These are phyloP conservation scores for Tethea ocularis DNA, from an alignment of 2,888 invertebrate species.

Conservation along the genomic window DNA sequence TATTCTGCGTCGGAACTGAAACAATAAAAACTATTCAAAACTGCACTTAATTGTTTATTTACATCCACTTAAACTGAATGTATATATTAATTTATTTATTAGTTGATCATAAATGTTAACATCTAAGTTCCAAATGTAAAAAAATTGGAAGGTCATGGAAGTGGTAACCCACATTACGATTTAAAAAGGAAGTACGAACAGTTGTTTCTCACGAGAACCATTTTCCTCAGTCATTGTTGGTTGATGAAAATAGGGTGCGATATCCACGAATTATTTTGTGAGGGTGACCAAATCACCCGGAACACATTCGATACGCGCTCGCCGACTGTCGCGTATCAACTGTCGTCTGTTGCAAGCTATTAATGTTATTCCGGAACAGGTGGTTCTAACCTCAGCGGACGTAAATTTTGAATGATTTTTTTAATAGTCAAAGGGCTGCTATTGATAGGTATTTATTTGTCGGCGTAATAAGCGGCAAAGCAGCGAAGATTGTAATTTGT, in stretches of 20 bases:
- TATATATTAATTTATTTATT: not conserved
- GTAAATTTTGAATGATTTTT: slow-evolving; percentile 12
- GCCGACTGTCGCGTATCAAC: slow-evolving; percentile 33
- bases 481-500: too few species aligned
- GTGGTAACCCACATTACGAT: slow-evolving; percentile 25
- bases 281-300: slow-evolving; percentile 40
- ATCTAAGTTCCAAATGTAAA: not conserved
- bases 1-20: slow-evolving; percentile 75
- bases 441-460: slow-evolving; percentile 22
- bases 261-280: slow-evolving; percentile 59
- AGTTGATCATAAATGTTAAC: not conserved
- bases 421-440: slow-evolving; percentile 16
- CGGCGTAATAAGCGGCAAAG: slow-evolving; percentile 12
- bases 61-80: not conserved
- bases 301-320: slow-evolving; percentile 44
- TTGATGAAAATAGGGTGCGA: slow-evolving; percentile 50
- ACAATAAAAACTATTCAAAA: slow-evolving; percentile 38
- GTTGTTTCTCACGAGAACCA: slow-evolving; percentile 42
- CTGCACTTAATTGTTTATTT: not conserved
- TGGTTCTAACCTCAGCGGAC: slow-evolving; percentile 29
- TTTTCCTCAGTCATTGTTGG: slow-evolving; percentile 51
- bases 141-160: slow-evolving; percentile 14
- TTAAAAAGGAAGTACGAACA: slow-evolving; percentile 33
- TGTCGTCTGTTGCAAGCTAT: slow-evolving; percentile 33
- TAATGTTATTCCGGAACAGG: slow-evolving; percentile 41